phyloP scores from a whole-genome alignment of 37 sponge, comb jelly and placozoan species.

The Theonella swinhoei region DNA sequence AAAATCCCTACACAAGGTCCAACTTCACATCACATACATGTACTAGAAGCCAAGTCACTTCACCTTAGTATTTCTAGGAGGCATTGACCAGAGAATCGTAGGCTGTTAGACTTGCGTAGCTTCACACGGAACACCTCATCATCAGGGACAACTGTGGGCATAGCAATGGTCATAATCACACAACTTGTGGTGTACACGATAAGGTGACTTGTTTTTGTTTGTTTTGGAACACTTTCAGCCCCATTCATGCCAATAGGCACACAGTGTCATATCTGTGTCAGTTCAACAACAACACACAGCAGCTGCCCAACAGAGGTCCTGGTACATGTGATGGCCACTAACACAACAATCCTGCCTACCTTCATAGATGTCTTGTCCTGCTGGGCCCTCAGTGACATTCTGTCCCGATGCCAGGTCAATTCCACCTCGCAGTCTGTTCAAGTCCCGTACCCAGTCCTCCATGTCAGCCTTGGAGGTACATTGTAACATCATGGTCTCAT shows the following conservation, averaged over 20 bases:
- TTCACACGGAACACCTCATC: constrained; percentile 52
- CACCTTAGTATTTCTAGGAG: constrained; percentile 46
- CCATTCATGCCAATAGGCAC: too few species aligned
- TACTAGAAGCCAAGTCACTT: constrained; percentile 18
- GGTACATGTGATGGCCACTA: too few species aligned
- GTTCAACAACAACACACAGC: too few species aligned
- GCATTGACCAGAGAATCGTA: constrained; percentile 55
- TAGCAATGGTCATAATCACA: too few species aligned
- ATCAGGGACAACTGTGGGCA: constrained; percentile 33
- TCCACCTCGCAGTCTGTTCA: constrained; percentile 7
- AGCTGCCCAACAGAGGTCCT: too few species aligned
- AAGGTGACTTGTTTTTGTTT: too few species aligned
- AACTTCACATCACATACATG: constrained; percentile 19
- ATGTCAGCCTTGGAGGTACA: constrained; percentile 59
- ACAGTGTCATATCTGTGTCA: too few species aligned
- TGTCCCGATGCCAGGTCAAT: neutral
- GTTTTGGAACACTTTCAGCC: too few species aligned
- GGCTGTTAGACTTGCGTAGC: constrained; percentile 40
- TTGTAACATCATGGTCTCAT: constrained; percentile 17
- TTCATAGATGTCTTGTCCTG: constrained; percentile 15
- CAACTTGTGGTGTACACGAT: too few species aligned
- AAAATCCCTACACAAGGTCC: constrained; percentile 35
- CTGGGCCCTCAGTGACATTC: neutral
- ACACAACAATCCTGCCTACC: constrained; percentile 10
- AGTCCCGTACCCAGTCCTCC: constrained; percentile 62